Conservation (phyloP, 2,113 vertebrate species). For the Crotalus viridis region DNA sequence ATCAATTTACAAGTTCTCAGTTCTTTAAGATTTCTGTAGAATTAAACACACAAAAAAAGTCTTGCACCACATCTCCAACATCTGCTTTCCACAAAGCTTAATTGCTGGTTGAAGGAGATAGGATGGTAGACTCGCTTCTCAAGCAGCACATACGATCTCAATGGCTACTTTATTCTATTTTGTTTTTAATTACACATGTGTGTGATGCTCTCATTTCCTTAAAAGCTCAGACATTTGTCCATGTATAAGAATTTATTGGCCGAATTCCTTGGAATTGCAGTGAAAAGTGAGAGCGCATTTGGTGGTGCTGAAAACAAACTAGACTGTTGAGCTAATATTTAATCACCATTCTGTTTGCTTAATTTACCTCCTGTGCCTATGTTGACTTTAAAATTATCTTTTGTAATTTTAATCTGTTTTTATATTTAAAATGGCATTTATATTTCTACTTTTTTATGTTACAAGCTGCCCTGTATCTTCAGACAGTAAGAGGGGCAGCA, state of each 20-base stretch:
- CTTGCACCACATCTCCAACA: not conserved
- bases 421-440: not conserved
- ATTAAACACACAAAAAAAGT: too few relatives aligned
- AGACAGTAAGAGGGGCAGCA: too few relatives aligned
- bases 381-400: not conserved
- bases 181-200: slow-evolving; percentile 4
- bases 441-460: not conserved
- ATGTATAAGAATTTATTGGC: slow-evolving; percentile 35
- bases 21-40: not conserved
- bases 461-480: too few relatives aligned
- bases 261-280: slow-evolving; percentile 42
- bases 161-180: not conserved
- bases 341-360: not conserved
- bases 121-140: not conserved
- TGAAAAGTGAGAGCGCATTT: not conserved
- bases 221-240: slow-evolving; percentile 27
- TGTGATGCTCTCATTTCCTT: slow-evolving; percentile 30
- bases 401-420: not conserved
- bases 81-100: not conserved
- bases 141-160: not conserved
- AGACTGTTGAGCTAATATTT: slow-evolving; percentile 37
- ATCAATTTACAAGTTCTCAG: not conserved
- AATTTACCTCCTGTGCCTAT: not conserved
- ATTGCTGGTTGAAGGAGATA: not conserved
- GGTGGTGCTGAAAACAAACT: slow-evolving; percentile 15